phyloP scores from a whole-genome alignment of 64 coral and sea anemone genomes.

The Catalaphyllia jardinei region DNA sequence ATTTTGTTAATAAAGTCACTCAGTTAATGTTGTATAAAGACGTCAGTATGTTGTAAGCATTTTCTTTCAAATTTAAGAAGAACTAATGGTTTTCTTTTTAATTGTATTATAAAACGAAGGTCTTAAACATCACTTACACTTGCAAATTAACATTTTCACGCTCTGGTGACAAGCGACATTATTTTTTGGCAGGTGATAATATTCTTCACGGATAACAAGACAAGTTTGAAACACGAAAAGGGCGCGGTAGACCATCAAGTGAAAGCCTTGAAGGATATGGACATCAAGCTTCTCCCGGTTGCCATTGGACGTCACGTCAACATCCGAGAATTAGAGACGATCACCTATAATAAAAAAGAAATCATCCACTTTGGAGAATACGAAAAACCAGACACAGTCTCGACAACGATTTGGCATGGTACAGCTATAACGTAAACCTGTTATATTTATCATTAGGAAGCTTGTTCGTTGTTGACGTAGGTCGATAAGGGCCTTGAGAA shows the following conservation, averaged over 20 bases:
- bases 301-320: not conserved
- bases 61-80: no score
- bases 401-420: not conserved
- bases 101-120: no score
- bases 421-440: not conserved
- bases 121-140: no score
- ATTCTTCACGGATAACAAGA: not conserved
- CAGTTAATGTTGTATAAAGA: no score
- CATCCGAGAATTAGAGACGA: not conserved
- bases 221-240: not conserved
- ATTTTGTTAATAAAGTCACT: no score
- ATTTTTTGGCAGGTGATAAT: constrained; percentile 8
- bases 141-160: no score
- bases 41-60: no score
- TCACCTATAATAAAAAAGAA: not conserved
- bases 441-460: no score
- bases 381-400: not conserved
- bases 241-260: not conserved
- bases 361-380: constrained; percentile 7
- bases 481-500: no score
- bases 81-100: no score
- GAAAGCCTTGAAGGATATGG: not conserved
- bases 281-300: not conserved
- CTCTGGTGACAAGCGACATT: no score
- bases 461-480: no score